Conservation (phyloP, 2,888 invertebrate genomes). For the Drosophila limbata region DNA sequence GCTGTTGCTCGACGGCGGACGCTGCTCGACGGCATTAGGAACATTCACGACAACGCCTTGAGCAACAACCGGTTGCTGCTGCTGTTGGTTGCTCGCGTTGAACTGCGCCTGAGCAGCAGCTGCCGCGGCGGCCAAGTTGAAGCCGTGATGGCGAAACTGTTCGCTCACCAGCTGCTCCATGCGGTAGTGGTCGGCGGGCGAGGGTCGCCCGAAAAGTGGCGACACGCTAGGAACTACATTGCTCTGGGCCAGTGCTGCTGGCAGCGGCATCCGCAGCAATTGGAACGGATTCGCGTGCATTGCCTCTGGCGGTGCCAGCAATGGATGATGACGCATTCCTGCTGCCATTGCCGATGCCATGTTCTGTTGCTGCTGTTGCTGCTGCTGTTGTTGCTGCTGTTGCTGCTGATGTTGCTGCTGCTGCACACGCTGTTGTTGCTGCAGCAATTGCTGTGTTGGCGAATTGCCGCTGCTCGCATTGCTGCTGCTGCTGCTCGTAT, state of each 20-base stretch:
- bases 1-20: conserved; percentile 84
- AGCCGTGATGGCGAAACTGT: conserved; percentile 92
- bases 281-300: conserved; percentile 91
- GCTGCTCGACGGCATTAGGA: conserved; percentile 85
- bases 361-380: conserved; percentile 83
- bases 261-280: conserved; percentile 91
- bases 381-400: conserved; percentile 64
- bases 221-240: conserved; percentile 90
- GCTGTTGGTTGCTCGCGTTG: conserved; percentile 83
- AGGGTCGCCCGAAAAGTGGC: conserved; percentile 91
- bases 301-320: conserved; percentile 90
- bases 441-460: conserved; percentile 78
- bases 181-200: conserved; percentile 92
- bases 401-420: conserved; percentile 65
- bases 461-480: conserved; percentile 51
- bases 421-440: conserved; percentile 86
- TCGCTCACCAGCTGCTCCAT: conserved; percentile 94
- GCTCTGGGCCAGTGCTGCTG: conserved; percentile 89
- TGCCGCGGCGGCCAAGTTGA: conserved; percentile 91
- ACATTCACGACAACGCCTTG: conserved; percentile 53
- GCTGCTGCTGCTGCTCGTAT: conserved; percentile 61
- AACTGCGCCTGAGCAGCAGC: conserved; percentile 87
- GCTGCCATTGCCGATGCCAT: conserved; percentile 85
- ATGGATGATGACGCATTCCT: conserved; percentile 88
- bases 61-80: conserved; percentile 45